Evolutionary conservation across 2,797 vertebrate species (phyloP), one percentile per base, ranked within the genome.

Genomic region (Huso huso): DNA sequence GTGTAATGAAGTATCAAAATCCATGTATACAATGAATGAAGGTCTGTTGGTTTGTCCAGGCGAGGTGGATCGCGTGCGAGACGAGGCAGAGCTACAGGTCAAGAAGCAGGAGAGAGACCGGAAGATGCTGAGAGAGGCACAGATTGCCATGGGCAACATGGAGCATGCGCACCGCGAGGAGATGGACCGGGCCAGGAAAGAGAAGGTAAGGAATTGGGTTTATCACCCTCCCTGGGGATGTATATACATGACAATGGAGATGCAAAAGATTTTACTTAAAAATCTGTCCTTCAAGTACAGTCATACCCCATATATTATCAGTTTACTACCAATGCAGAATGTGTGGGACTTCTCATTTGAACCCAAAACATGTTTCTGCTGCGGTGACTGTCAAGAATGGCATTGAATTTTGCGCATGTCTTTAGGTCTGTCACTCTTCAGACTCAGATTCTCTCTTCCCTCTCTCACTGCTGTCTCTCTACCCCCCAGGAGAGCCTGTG

Each of bases 91-190:
- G 63, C 66, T 60, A 3, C 86, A 83, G 73, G 77, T 82, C 61
- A 66, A 66, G 5, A 73, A 74, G 65, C 80, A 85, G 48, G 75
- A 63, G 63, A 66, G 76, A 73, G 87, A 92, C 8, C 61, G 66
- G 55, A 78, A 75, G 15, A 73, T 59, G 62, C 69, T 90, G 68
- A 86, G 68, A 62, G 84, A 85, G 0, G 48, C 72, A 8, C 82
- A 86, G 74, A 62, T 79, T 67, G 81, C 79, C 63, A 76, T 91
- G 23, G 84, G 78, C 70, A 82, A 73, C 68, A 82, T 72, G 71
- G 85, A 84, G 0, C 76, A 82, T 59, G 75, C 72, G 64, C 88
- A 93, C 78, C 79, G 74, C 15, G 84, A 92, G 66, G 85, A 87
- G 70, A 71, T 92, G 7, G 85, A 84, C 0, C 75, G 68, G 11